Conservation (phyloP, 2,113 vertebrate species). For the Columba livia region DNA sequence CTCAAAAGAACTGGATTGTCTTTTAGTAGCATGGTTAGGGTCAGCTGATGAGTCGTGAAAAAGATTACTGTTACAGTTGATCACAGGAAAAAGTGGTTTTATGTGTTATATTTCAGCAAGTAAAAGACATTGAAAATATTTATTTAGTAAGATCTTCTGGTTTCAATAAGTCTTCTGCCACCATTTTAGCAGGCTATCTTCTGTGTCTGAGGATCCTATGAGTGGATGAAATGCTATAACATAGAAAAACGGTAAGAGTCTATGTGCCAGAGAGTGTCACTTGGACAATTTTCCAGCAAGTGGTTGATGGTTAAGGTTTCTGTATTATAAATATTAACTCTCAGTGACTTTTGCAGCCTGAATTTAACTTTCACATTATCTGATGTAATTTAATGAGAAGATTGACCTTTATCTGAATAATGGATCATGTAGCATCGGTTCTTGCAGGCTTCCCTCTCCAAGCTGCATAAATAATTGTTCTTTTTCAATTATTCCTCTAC, state of each 20-base stretch:
- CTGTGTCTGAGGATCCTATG: not conserved
- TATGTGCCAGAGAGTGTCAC: not conserved
- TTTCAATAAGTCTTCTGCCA: not conserved
- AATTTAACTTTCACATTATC: not conserved
- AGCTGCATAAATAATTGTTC: not conserved
- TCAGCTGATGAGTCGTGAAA: not conserved
- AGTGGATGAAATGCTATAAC: not conserved
- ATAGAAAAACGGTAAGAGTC: not conserved
- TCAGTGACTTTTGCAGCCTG: not conserved
- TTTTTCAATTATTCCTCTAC: not conserved
- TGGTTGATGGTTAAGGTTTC: not conserved
- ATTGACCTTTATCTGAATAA: not conserved
- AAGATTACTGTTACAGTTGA: not conserved
- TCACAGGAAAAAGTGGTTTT: not conserved
- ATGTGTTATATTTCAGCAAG: not conserved
- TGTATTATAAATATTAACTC: not conserved
- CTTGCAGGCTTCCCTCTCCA: not conserved
- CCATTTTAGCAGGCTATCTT: not conserved
- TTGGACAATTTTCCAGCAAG: not conserved
- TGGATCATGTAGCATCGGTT: not conserved
- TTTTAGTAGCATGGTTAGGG: not conserved
- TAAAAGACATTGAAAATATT: not conserved
- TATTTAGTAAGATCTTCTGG: not conserved
- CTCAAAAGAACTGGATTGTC: slow-evolving; percentile 18
- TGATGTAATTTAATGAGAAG: not conserved